Conservation (phyloP, 2,888 invertebrate species). For the Achlya flavicornis region DNA sequence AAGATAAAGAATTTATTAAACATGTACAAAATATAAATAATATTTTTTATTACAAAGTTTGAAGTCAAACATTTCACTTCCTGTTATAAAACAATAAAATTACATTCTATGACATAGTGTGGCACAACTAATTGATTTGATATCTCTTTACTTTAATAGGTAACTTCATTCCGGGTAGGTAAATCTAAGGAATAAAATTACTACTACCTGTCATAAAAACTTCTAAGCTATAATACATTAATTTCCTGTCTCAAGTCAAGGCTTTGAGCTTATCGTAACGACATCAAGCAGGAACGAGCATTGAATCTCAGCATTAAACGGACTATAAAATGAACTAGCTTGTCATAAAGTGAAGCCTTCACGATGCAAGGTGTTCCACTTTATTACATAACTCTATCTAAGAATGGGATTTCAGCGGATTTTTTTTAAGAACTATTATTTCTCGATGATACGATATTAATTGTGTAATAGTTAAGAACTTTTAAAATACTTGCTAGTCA, state of each 20-base stretch:
- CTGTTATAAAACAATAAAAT: too few relatives aligned
- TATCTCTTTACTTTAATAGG: too few relatives aligned
- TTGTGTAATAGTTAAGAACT: too few relatives aligned
- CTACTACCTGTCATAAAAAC: constrained; percentile 1
- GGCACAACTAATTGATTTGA: too few relatives aligned
- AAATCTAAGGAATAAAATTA: neutral
- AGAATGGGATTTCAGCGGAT: neutral
- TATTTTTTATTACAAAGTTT: too few relatives aligned
- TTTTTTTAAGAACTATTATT: too few relatives aligned
- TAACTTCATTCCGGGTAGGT: neutral
- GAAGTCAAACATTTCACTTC: too few relatives aligned
- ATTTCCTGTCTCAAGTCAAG: constrained; percentile 8
- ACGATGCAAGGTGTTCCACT: neutral
- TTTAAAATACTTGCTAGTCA: too few relatives aligned
- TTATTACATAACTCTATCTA: neutral
- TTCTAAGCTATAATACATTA: neutral
- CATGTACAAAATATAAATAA: too few relatives aligned
- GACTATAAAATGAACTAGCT: constrained; percentile 7
- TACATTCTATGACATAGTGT: too few relatives aligned
- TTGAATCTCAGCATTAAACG: constrained; percentile 4
- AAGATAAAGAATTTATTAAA: too few relatives aligned
- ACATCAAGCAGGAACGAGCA: constrained; percentile 5
- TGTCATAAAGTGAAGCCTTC: neutral
- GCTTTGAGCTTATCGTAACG: constrained; percentile 10
- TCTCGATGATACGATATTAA: neutral